phyloP scores from a whole-genome alignment of 2,797 vertebrate genomes.

The Chaetophractus vellerosus region DNA sequence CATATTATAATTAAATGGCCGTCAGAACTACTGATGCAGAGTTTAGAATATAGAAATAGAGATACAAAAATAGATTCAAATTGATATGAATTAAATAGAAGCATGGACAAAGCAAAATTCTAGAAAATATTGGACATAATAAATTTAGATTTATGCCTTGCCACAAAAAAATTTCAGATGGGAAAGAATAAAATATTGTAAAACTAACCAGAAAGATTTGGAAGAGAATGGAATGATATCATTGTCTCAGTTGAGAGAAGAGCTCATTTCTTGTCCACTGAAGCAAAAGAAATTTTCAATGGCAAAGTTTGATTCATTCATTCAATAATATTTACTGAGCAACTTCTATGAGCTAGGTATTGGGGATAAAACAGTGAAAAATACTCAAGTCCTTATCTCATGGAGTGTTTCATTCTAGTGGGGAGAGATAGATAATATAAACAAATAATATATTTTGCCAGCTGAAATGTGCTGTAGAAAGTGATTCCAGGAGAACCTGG shows the following conservation, averaged over 20 bases:
- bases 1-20: slow-evolving; percentile 1
- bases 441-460: background rate
- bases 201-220: slow-evolving; percentile 28
- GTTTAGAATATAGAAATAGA: slow-evolving; percentile 48
- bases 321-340: background rate
- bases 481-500: background rate
- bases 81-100: background rate
- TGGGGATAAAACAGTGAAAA: background rate
- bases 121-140: background rate
- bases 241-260: background rate
- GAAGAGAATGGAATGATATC: slow-evolving; percentile 4
- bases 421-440: background rate
- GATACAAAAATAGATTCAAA: slow-evolving; percentile 15
- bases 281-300: slow-evolving; percentile 42
- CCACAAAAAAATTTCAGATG: background rate
- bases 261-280: background rate
- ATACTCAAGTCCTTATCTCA: background rate
- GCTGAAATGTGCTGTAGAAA: background rate
- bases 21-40: background rate
- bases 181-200: slow-evolving; percentile 10
- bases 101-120: background rate
- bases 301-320: background rate
- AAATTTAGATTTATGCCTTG: background rate
- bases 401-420: slow-evolving; percentile 10
- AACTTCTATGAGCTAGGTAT: background rate